Percentiles rank a stretch among this genome's conserved stretches.
Conservation (phyloP, 2,888 invertebrate genomes). For the Nysson spinosus region DNA sequence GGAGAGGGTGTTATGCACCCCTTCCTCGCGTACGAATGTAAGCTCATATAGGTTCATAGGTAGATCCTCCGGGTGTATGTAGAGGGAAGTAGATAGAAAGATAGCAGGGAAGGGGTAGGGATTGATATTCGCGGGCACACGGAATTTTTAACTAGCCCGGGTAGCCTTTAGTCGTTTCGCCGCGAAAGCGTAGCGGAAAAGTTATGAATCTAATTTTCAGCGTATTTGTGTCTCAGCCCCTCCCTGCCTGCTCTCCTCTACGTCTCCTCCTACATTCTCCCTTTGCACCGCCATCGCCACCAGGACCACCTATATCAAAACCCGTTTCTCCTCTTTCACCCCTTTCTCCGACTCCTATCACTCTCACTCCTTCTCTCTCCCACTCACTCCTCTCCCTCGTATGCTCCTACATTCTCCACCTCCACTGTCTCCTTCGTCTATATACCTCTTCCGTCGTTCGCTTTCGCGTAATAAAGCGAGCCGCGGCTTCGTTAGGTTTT, state of each 20-base stretch:
- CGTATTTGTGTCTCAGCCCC: conserved; percentile 68
- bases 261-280: conserved; percentile 18
- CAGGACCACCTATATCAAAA: conserved; percentile 52
- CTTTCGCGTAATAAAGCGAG: conserved; percentile 65
- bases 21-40: conserved; percentile 10
- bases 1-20: conserved; percentile 10
- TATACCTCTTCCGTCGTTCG: conserved; percentile 55
- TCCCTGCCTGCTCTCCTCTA: conserved; percentile 23
- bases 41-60: conserved; percentile 36
- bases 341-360: too few relatives aligned
- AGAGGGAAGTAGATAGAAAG: conserved; percentile 21
- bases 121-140: conserved; percentile 74
- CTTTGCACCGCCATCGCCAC: conserved; percentile 45
- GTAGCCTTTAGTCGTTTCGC: conserved; percentile 65
- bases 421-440: conserved; percentile 45
- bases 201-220: conserved; percentile 77
- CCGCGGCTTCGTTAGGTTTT: conserved; percentile 73
- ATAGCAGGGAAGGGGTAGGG: conserved; percentile 49
- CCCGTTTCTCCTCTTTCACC: conserved; percentile 29
- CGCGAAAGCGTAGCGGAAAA: conserved; percentile 73
- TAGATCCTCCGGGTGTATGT: conserved; percentile 28
- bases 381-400: conserved; percentile 33
- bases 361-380: conserved; percentile 26
- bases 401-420: too few relatives aligned
- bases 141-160: conserved; percentile 75